Evolutionary conservation across 2,797 vertebrate species (phyloP), one percentile per base, ranked within the genome.

Genomic region (Muscicapa striata): DNA sequence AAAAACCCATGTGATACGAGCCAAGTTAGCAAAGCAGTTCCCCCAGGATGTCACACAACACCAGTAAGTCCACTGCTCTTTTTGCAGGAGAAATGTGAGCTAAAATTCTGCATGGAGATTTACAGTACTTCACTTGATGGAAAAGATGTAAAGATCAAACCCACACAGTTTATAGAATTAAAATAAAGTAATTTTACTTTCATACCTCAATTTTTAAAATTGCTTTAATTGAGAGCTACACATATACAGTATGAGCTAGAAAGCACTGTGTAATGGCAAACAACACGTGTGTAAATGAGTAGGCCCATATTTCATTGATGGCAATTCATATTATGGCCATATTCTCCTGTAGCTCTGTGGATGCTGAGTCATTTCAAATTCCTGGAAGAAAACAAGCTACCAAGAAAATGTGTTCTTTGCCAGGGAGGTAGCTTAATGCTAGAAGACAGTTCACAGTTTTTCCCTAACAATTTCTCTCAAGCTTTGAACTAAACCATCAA

Each of bases 1-100:
- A 41, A n/a, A 32, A 69, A 24, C 11, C 19, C 27, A 30, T 4
- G 2, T 9, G 1, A 62, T 15, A 30, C 0, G 1, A 93, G n/a
- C 2, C 40, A 82, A 78, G 41, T 29, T n/a, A 52, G 40, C 36
- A 30, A 34, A 94, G 41, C 29, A 67, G 48, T 19, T 61, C 3
- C 38, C 23, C 7, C 27, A 49, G 27, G 34, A 66, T 24, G 15
- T 34, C 46, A 52, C 0, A 1, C 4, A 66, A 63, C 13, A 66
- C 32, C 14, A 58, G 49, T 9, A 80, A 55, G 9, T 29, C 19
- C 34, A 17, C 5, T 27, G 24, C 23, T 43, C 61, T 67, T 76
- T 75, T 34, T n/a, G 24, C 45, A 52, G 45, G 23, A 36, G 27
- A 85, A 61, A 70, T 36, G 24, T 14, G 45, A 78, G 36, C 29